A percentile compares a stretch with the other conserved stretches of the same genome.
Conservation (phyloP, 1,140 invertebrate species). For the Pachyrhynchus sulphureomaculatus region DNA sequence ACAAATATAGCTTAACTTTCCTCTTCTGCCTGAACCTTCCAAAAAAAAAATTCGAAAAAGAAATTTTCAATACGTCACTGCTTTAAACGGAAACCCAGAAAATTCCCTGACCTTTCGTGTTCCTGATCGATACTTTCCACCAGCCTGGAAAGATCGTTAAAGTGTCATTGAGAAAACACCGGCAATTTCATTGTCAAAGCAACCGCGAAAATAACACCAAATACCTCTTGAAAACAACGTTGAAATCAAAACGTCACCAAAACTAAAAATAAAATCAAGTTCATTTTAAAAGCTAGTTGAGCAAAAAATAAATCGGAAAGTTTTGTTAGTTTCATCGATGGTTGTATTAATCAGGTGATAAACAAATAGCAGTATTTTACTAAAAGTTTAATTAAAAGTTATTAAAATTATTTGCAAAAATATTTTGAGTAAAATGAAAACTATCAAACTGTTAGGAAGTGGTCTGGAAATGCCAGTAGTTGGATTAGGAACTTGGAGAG, state of each 20-base stretch:
- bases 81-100: too few relatives aligned
- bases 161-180: neutral
- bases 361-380: neutral
- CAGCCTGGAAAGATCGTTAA: neutral
- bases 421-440: constrained; percentile 30
- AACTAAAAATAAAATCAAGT: constrained; percentile 1
- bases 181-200: neutral
- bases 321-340: too few relatives aligned
- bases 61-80: too few relatives aligned
- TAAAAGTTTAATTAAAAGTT: too few relatives aligned
- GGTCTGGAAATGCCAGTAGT: constrained; percentile 58
- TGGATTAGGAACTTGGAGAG: constrained; percentile 64
- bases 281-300: neutral
- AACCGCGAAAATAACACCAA: neutral
- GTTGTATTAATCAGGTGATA: neutral
- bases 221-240: neutral
- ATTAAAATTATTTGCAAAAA: neutral
- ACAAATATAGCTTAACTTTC: too few relatives aligned
- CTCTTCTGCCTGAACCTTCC: too few relatives aligned
- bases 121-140: neutral
- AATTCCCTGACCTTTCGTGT: neutral
- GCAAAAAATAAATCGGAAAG: too few relatives aligned
- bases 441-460: constrained; percentile 30
- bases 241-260: neutral
- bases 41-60: too few relatives aligned